A percentile compares a stretch with the other conserved stretches of the same genome.
phyloP scores from a whole-genome alignment of 2,113 vertebrate species.

The Dissostichus mawsoni region DNA sequence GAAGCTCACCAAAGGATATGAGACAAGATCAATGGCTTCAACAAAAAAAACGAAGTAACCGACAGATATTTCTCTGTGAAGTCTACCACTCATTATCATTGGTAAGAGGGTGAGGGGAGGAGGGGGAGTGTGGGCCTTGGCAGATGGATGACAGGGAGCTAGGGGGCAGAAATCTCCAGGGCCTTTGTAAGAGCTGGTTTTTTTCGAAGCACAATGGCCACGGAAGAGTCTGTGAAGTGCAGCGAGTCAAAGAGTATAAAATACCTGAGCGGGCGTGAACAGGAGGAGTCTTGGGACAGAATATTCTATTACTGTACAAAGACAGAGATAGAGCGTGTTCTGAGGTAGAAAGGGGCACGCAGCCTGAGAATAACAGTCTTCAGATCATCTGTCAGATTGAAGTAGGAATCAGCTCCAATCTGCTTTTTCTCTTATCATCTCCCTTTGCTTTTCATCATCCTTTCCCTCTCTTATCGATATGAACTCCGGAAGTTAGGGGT shows the following conservation, averaged over 20 bases:
- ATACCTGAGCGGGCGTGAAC: slow-evolving; percentile 62
- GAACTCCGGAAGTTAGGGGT: slow-evolving; percentile 20
- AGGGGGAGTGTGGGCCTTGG: slow-evolving; percentile 60
- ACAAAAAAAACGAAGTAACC: slow-evolving; percentile 48
- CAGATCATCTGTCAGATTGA: slow-evolving; percentile 55
- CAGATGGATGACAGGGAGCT: slow-evolving; percentile 74
- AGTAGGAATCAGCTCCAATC: slow-evolving; percentile 38
- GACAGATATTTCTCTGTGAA: slow-evolving; percentile 74
- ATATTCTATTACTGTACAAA: slow-evolving; percentile 64
- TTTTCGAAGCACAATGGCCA: slow-evolving; percentile 69
- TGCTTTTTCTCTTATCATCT: slow-evolving; percentile 35
- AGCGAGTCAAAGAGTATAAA: slow-evolving; percentile 69
- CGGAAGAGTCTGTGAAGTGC: slow-evolving; percentile 65
- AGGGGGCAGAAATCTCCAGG: slow-evolving; percentile 68
- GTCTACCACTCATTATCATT: slow-evolving; percentile 78
- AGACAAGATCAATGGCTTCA: slow-evolving; percentile 75
- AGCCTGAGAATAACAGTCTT: slow-evolving; percentile 37
- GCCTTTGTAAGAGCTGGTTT: slow-evolving; percentile 69
- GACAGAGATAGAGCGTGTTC: slow-evolving; percentile 44
- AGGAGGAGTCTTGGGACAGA: slow-evolving; percentile 61
- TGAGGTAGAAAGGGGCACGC: slow-evolving; percentile 22
- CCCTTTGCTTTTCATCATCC: slow-evolving; percentile 28
- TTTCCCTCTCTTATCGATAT: slow-evolving; percentile 9
- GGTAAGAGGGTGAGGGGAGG: slow-evolving; percentile 52
- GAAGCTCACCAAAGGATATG: slow-evolving; percentile 66